These are phyloP conservation scores for Watsonalla binaria DNA, from an alignment of 2,888 invertebrate genomes.

Conservation along the genomic window DNA sequence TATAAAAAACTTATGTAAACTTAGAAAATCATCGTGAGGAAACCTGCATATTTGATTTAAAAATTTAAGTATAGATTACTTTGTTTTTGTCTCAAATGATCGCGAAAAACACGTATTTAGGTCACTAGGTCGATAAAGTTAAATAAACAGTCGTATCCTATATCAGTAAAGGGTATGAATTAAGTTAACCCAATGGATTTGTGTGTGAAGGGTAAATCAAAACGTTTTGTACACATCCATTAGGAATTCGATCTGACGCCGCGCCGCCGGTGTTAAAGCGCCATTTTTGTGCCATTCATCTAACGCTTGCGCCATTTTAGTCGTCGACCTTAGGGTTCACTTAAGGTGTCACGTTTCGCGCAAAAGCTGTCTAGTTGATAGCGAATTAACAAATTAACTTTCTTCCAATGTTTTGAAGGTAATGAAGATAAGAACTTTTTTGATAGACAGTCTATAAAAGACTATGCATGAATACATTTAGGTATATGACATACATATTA, in stretches of 20 bases:
- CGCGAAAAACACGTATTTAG: not conserved
- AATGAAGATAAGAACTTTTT: too few species aligned
- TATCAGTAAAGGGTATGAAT: not conserved
- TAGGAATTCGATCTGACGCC: slow-evolving; percentile 44
- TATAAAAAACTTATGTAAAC: too few species aligned
- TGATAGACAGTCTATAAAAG: too few species aligned
- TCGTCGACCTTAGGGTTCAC: slow-evolving; percentile 34
- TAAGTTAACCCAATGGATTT: not conserved
- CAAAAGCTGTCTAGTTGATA: not conserved
- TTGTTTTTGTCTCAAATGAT: not conserved
- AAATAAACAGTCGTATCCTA: not conserved
- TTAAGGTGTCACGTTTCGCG: slow-evolving; percentile 36
- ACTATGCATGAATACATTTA: too few species aligned
- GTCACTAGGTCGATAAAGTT: not conserved
- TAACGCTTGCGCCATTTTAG: slow-evolving; percentile 18
- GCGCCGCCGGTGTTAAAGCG: slow-evolving; percentile 4
- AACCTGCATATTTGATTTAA: too few species aligned
- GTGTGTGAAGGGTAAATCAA: slow-evolving; percentile 15
- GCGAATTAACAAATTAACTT: not conserved
- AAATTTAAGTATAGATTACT: not conserved
- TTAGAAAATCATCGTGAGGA: too few species aligned
- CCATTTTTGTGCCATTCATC: slow-evolving; percentile 23
- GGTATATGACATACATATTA: too few species aligned
- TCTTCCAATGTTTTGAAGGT: not conserved
- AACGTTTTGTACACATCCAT: slow-evolving; percentile 35